Conservation (phyloP, 2,797 vertebrate species). For the Columba guinea region DNA sequence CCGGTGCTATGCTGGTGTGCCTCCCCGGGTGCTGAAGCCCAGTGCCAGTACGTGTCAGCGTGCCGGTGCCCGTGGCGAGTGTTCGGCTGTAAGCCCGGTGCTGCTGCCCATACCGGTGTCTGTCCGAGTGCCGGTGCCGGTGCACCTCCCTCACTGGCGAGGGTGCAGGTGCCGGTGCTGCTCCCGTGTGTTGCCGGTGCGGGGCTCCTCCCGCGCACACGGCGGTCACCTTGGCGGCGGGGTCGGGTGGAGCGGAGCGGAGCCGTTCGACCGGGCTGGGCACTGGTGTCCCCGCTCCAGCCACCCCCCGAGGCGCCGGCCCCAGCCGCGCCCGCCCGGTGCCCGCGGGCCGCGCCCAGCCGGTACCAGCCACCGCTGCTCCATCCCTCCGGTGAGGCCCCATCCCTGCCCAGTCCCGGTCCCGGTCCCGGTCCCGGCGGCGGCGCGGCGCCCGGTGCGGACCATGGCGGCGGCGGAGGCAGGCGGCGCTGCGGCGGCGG, state of each 20-base stretch:
- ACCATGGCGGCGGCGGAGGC: constrained; percentile 33
- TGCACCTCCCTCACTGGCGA: background rate
- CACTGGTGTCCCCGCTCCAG: background rate
- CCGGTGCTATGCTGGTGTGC: background rate
- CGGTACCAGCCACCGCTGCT: background rate
- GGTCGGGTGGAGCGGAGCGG: background rate
- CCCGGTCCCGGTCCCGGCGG: background rate
- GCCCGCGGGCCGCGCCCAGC: background rate
- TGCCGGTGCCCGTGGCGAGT: background rate
- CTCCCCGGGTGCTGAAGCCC: background rate
- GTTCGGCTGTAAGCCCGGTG: background rate
- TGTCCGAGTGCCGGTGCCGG: background rate
- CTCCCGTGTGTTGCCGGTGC: background rate
- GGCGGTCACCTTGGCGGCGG: constrained; percentile 4
- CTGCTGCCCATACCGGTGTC: background rate
- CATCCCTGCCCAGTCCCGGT: background rate
- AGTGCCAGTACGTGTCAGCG: background rate
- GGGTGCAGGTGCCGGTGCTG: background rate
- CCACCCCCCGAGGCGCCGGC: background rate
- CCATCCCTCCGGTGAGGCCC: background rate
- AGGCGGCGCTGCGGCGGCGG: constrained; percentile 27
- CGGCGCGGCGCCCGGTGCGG: background rate
- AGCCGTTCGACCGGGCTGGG: background rate
- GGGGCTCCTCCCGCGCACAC: background rate
- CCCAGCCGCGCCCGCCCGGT: background rate